Base-by-base conservation (phyloP, 2,113 vertebrate species). In the Colaptes auratus region DNA sequence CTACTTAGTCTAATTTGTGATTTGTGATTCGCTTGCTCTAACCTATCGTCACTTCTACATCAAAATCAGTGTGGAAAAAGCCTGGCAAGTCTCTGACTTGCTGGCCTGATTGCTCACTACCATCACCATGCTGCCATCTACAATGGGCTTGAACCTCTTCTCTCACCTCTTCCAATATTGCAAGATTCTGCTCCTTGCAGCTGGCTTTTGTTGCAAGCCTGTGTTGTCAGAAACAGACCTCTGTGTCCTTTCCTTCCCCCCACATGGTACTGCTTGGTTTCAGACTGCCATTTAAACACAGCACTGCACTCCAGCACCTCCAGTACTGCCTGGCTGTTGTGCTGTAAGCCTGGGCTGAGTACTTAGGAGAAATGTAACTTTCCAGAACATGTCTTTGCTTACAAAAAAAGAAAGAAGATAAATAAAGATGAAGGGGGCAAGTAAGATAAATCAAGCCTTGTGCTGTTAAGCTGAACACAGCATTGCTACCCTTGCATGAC, bases 21-120 rank as follows among this genome's bases (percentile, higher is more conserved):
- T 88, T 92, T 86, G 39, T 66, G 64, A 36, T 88, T 92, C 83
- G 39, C 28, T 67, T 70, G 14, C 46, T 63, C 25, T 63, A 65
- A 72, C 42, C 46, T 60, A 59, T 60, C 88, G 58, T 30, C 44
- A 79, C 63, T n/a, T 30, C 33, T 77, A 16, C 46, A 83, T 86
- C 48, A 77, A 80, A 88, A 78, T 18, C 93, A 86, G n/a, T 15
- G 42, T 83, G 70, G 93, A 84, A 95, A 84, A 93, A 86, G n/a
- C n/a, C 56, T 85, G 55, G 89, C 65, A 95, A 94, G 59, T 79
- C 64, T 30, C 61, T 42, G 35, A n/a, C 36, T 91, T 93, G 80
- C 91, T 74, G 91, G 46, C 36, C 35, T 77, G 8, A 79, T 94
- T 90, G 73, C 56, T 76, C 50, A 70, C 31, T 2, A 6, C 60